Evolutionary conservation across 2,888 invertebrate species (phyloP), one percentile per base, ranked within the genome.

Genomic region (Apotomis turbidana): DNA sequence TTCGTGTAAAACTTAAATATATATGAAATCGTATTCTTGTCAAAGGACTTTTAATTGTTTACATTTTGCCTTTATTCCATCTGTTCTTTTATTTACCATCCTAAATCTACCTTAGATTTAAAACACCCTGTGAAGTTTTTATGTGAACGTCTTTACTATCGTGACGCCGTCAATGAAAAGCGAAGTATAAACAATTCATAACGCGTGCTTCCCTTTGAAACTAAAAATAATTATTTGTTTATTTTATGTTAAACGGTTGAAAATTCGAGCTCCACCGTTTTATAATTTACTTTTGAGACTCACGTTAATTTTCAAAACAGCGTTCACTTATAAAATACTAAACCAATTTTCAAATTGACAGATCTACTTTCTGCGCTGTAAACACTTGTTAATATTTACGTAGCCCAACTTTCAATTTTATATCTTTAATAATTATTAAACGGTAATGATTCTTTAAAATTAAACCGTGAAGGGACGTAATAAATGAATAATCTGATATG

Each of bases 41-140:
- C 49, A 49, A 49, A 49, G 49, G 49, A 49, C 49, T 49, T 74
- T 41, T 59, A 49, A 74, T 70, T 62, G 69, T 64, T 71, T 44
- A 51, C 8, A 27, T 71, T 64, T 74, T 82, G 81, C 82, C 80
- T 78, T 81, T 68, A 57, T 73, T 36, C 62, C 36, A 4, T 73
- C 76, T 73, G 75, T 75, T 77, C 76, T 74, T 76, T 79, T 76
- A 76, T 74, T 72, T 76, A 74, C 87, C 84, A 78, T 85, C 88
- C 90, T 91, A 90, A 89, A 82, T 85, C 91, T 93, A 93, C 85
- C 92, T 91, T 92, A 93, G 85, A 87, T 89, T 89, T 27, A 88
- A 89, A 90, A 89, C 90, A 93, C 93, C 93, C 93, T 93, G 93
- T 93, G 90, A 87, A 85, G 86, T 79, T 76, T 86, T 80, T 80